These are phyloP conservation scores for Scolanthus callimorphus DNA, from an alignment of 92 coral and sea anemone species.

Conservation along the genomic window DNA sequence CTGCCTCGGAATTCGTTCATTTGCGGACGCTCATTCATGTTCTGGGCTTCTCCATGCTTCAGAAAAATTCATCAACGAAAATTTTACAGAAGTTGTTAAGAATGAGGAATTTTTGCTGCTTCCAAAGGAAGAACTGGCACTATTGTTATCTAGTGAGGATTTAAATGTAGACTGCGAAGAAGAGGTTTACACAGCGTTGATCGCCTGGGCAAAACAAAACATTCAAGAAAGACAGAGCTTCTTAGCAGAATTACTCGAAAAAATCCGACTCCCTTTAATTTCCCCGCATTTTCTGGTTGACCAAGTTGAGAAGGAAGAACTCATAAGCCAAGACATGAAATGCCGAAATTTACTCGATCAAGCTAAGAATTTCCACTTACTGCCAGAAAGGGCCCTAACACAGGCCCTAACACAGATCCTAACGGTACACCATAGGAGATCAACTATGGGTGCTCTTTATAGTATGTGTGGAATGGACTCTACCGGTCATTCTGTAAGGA, in stretches of 20 bases:
- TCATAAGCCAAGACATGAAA: conserved; percentile 67
- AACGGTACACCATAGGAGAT: conserved; percentile 47
- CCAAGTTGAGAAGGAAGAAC: conserved; percentile 91
- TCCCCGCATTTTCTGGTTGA: conserved; percentile 82
- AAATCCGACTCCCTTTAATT: conserved; percentile 76
- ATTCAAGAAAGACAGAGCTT: conserved; percentile 52
- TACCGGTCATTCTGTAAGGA: conserved; percentile 74
- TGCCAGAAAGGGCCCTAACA: conserved; percentile 65
- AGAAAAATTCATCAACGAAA: conserved; percentile 67
- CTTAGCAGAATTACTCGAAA: conserved; percentile 63
- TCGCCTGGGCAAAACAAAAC: conserved; percentile 82
- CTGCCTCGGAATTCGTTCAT: conserved; percentile 77
- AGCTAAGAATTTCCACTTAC: conserved; percentile 86
- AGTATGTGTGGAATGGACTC: conserved; percentile 90
- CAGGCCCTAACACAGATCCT: conserved; percentile 17
- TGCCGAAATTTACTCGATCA: conserved; percentile 76
- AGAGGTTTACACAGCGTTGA: conserved; percentile 75
- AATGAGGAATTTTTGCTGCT: conserved; percentile 80
- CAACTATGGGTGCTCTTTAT: conserved; percentile 51
- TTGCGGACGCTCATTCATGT: conserved; percentile 76
- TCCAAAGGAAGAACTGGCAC: conserved; percentile 56
- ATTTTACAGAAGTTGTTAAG: conserved; percentile 72
- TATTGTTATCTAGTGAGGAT: conserved; percentile 65
- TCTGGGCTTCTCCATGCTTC: conserved; percentile 52
- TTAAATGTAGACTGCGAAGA: conserved; percentile 84